Percentiles rank a stretch among this genome's conserved stretches.
phyloP scores from a whole-genome alignment of 2,888 invertebrate genomes.

The Smittia sp. region DNA sequence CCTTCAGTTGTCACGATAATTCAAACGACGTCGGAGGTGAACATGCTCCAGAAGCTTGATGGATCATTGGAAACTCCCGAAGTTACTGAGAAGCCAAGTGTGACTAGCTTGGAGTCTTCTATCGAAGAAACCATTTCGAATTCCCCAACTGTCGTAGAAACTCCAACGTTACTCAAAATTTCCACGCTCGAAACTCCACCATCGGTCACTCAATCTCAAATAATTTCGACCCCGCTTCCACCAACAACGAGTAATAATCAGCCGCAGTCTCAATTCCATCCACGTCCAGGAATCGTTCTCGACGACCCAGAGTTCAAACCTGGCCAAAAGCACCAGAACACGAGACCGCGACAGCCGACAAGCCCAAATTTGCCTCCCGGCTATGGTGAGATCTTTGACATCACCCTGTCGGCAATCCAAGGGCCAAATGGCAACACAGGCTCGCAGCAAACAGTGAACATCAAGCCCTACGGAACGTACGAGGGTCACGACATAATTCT shows the following conservation, averaged over 20 bases:
- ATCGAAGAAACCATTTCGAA: conserved; percentile 50
- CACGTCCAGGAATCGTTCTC: conserved; percentile 80
- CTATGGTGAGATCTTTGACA: conserved; percentile 81
- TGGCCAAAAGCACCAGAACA: conserved; percentile 55
- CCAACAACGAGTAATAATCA: conserved; percentile 30
- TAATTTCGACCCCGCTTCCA: background rate
- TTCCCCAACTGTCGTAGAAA: conserved; percentile 21
- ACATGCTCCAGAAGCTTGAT: conserved; percentile 46
- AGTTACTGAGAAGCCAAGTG: conserved; percentile 43
- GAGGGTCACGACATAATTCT: conserved; percentile 68
- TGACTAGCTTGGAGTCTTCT: conserved; percentile 47
- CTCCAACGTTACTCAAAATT: background rate
- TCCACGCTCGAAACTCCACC: conserved; percentile 42
- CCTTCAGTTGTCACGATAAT: conserved; percentile 47
- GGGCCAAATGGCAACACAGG: conserved; percentile 66
- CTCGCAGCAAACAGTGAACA: conserved; percentile 53
- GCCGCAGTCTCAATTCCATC: conserved; percentile 52
- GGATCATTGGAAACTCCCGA: conserved; percentile 47
- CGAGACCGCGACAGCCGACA: conserved; percentile 45
- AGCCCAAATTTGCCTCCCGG: conserved; percentile 54
- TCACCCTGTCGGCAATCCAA: conserved; percentile 84
- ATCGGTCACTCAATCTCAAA: conserved; percentile 42
- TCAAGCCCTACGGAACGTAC: conserved; percentile 51
- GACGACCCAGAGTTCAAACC: conserved; percentile 81
- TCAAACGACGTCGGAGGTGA: conserved; percentile 49